phyloP scores from a whole-genome alignment of 2,888 invertebrate species.

The Tenthredo livida region DNA sequence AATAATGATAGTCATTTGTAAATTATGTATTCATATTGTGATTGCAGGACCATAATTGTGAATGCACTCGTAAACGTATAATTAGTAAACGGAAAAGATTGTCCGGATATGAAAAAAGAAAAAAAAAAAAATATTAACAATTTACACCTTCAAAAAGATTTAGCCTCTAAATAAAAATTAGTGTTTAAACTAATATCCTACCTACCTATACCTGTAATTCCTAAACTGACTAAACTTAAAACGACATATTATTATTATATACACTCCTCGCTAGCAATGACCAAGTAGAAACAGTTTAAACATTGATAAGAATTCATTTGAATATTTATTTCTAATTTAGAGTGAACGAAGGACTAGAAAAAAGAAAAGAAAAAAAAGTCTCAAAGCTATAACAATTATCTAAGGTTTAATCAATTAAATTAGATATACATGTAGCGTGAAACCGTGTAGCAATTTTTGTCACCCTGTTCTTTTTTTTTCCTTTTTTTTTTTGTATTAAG shows the following conservation, averaged over 20 bases:
- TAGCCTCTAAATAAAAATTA: constrained; percentile 2
- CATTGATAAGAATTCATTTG: background rate
- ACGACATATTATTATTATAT: constrained; percentile 10
- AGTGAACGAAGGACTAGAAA: background rate
- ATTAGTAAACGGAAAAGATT: background rate
- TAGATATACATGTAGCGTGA: background rate
- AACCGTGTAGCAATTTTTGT: background rate
- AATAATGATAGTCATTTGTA: background rate
- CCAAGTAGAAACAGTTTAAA: constrained; percentile 37
- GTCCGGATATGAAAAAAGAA: background rate
- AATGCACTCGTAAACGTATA: constrained; percentile 23
- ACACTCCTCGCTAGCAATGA: constrained; percentile 40
- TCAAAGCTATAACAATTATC: background rate
- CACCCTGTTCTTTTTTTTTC: background rate
- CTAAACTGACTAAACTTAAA: constrained; percentile 24
- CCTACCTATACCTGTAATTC: constrained; percentile 4
- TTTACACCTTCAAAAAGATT: constrained; percentile 4
- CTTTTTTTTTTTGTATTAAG: background rate
- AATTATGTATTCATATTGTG: background rate
- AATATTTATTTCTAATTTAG: background rate
- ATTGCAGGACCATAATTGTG: constrained; percentile 41
- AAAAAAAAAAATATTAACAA: background rate
- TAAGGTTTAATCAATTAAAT: background rate
- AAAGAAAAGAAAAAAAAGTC: background rate
- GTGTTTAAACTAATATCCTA: constrained; percentile 4